phyloP scores from a whole-genome alignment of 2,797 vertebrate genomes.

The Muscicapa striata region DNA sequence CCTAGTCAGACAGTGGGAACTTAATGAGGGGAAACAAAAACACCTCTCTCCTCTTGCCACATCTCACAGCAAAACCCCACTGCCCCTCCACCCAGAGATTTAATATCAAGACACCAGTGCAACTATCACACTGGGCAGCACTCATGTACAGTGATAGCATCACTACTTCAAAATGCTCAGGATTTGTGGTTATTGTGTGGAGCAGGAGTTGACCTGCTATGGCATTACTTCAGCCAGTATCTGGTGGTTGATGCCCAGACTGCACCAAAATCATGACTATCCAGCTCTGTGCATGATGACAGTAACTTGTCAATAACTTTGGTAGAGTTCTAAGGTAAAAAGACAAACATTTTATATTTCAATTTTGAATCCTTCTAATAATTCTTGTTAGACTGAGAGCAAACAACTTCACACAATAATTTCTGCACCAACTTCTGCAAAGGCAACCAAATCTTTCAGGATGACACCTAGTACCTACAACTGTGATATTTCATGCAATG shows the following conservation, averaged over 20 bases:
- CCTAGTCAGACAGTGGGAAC: background rate
- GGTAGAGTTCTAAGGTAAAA: background rate
- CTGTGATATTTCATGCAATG: background rate
- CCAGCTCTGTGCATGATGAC: background rate
- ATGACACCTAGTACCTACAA: background rate
- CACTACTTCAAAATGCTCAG: background rate
- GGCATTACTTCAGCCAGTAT: background rate
- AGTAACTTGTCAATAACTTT: background rate
- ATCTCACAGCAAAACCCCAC: background rate
- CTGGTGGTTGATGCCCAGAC: fast-evolving
- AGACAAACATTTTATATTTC: background rate
- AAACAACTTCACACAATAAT: background rate
- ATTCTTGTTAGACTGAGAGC: background rate
- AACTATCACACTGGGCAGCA: background rate
- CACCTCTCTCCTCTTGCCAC: background rate
- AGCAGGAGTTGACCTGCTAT: background rate
- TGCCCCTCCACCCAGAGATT: background rate
- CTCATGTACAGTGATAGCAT: fast-evolving
- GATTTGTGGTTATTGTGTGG: fast-evolving
- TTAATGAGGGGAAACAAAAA: background rate
- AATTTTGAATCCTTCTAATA: background rate
- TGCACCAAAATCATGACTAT: fast-evolving
- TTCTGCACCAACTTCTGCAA: background rate
- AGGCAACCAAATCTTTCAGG: background rate
- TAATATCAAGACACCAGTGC: background rate